These are phyloP conservation scores for Eutolmus rufibarbis DNA, from an alignment of 2,888 invertebrate species.

Conservation along the genomic window DNA sequence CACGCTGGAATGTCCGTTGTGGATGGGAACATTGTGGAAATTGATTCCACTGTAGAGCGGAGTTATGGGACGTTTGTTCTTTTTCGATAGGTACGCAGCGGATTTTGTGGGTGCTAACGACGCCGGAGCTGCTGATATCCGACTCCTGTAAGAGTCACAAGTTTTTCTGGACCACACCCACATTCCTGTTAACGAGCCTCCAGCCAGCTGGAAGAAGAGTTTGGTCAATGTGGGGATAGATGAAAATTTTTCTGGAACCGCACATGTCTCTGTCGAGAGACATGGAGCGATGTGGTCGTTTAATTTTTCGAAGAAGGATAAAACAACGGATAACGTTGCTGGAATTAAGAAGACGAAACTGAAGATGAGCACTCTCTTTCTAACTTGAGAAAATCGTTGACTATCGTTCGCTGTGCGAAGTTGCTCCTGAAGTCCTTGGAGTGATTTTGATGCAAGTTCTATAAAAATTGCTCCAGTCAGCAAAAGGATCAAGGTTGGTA, in stretches of 20 bases:
- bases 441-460: slow-evolving; percentile 59
- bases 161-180: slow-evolving; percentile 63
- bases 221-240: slow-evolving; percentile 57
- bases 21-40: slow-evolving; percentile 61
- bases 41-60: slow-evolving; percentile 61
- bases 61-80: slow-evolving; percentile 53
- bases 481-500: slow-evolving; percentile 57
- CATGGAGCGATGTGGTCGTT: slow-evolving; percentile 56
- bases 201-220: slow-evolving; percentile 58
- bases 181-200: slow-evolving; percentile 61
- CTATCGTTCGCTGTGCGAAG: slow-evolving; percentile 47
- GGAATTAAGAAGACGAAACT: slow-evolving; percentile 60
- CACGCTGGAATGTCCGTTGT: slow-evolving; percentile 57
- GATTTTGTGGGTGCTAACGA: slow-evolving; percentile 50
- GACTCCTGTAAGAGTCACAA: slow-evolving; percentile 60
- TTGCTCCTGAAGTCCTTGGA: slow-evolving; percentile 58
- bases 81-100: slow-evolving; percentile 56
- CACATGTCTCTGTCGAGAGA: slow-evolving; percentile 56
- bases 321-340: slow-evolving; percentile 56
- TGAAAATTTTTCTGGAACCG: slow-evolving; percentile 51
- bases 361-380: slow-evolving; percentile 59
- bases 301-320: slow-evolving; percentile 57
- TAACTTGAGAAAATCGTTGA: slow-evolving; percentile 60
- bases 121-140: slow-evolving; percentile 46
- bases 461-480: slow-evolving; percentile 58